phyloP scores from a whole-genome alignment of 2,113 vertebrate genomes.

The Platysternon megacephalum region DNA sequence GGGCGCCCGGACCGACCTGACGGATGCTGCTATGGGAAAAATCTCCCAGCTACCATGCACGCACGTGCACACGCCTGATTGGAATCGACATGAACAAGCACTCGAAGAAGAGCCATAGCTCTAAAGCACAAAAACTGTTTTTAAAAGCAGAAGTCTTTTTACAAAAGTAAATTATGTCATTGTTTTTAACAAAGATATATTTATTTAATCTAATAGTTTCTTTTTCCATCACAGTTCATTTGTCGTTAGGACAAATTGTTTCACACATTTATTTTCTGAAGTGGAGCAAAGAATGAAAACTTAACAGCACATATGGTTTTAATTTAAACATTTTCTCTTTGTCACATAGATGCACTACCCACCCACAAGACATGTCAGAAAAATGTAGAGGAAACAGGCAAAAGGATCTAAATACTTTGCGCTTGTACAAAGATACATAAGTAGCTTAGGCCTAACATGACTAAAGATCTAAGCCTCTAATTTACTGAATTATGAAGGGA shows the following conservation, averaged over 20 bases:
- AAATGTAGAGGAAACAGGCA: background rate
- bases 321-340: background rate
- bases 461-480: background rate
- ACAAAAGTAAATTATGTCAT: background rate
- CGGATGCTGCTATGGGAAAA: too few species aligned
- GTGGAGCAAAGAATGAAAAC: background rate
- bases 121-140: background rate
- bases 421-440: background rate
- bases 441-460: background rate
- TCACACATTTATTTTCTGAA: background rate
- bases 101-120: background rate
- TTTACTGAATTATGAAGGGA: background rate
- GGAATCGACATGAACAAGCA: too few species aligned
- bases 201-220: background rate
- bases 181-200: background rate
- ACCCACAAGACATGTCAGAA: background rate
- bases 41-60: too few species aligned
- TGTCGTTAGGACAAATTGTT: background rate
- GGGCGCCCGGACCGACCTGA: too few species aligned
- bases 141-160: background rate
- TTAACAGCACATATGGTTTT: background rate
- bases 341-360: background rate
- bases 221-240: background rate
- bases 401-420: background rate
- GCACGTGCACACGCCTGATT: too few species aligned